Evolutionary conservation across 2,797 vertebrate species (phyloP).

Genomic region (Triplophysa bombifrons): DNA sequence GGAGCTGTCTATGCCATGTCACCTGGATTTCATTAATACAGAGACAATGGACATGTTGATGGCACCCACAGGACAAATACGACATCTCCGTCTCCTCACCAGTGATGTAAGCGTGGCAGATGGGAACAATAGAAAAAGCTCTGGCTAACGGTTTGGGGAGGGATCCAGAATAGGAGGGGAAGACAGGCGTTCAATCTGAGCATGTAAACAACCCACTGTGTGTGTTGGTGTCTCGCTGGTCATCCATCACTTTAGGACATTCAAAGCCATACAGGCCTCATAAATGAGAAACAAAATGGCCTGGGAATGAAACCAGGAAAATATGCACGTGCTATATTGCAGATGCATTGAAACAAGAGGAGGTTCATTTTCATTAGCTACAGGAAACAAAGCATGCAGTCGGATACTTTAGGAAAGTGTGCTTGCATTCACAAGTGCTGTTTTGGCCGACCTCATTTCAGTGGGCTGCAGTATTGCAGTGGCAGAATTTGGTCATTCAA

Average conservation of each 20-base stretch:
- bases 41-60: constrained; percentile 43
- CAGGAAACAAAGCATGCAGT: constrained; percentile 44
- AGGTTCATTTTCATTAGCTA: constrained; percentile 45
- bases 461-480: constrained; percentile 39
- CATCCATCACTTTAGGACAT: constrained; percentile 47
- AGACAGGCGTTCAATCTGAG: constrained; percentile 44
- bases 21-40: constrained; percentile 50
- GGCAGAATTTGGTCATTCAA: constrained; percentile 48
- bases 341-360: not conserved
- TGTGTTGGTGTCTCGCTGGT: constrained; percentile 45
- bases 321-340: constrained; percentile 15
- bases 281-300: constrained; percentile 46
- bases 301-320: constrained; percentile 40
- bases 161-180: constrained; percentile 47
- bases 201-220: constrained; percentile 53
- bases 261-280: constrained; percentile 30
- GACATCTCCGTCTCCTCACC: constrained; percentile 25
- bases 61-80: constrained; percentile 49
- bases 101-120: constrained; percentile 39
- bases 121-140: constrained; percentile 44
- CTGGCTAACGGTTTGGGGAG: constrained; percentile 29
- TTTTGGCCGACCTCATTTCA: constrained; percentile 49
- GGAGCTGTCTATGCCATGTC: constrained; percentile 27
- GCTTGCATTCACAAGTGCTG: constrained; percentile 30
- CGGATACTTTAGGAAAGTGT: constrained; percentile 38